Conservation (phyloP, 2,888 invertebrate genomes). For the Hoplodrina ambigua region DNA sequence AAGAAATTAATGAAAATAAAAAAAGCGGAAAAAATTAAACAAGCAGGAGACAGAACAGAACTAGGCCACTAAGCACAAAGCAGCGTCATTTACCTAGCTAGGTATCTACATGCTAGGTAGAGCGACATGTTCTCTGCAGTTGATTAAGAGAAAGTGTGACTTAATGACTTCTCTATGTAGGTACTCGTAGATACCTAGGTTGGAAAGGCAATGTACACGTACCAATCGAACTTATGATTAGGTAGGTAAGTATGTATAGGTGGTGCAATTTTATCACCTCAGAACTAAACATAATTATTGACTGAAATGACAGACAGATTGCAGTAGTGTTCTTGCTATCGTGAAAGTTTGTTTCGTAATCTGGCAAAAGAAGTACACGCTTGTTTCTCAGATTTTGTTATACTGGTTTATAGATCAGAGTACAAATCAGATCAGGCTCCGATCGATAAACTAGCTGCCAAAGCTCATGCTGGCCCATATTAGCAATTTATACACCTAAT, state of each 20-base stretch:
- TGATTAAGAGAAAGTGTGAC: constrained; percentile 9
- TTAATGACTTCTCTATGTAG: constrained; percentile 1
- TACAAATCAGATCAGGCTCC: not conserved
- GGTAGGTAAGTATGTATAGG: constrained; percentile 3
- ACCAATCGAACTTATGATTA: constrained; percentile 26
- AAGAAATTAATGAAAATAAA: too few species aligned
- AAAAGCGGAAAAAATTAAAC: too few species aligned
- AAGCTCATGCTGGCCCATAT: too few species aligned
- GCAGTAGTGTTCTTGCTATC: constrained; percentile 7
- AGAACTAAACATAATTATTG: constrained; percentile 39
- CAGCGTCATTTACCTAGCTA: too few species aligned
- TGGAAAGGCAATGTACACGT: not conserved
- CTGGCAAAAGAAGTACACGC: not conserved
- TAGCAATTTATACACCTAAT: too few species aligned
- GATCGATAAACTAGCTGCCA: too few species aligned
- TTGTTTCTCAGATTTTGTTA: not conserved
- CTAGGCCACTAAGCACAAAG: too few species aligned
- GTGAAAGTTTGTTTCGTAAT: constrained; percentile 15
- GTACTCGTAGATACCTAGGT: too few species aligned
- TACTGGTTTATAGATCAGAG: not conserved
- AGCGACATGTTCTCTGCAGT: not conserved
- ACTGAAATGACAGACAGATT: constrained; percentile 18
- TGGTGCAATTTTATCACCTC: constrained; percentile 27
- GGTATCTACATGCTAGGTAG: too few species aligned
- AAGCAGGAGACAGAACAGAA: too few species aligned